phyloP scores from a whole-genome alignment of 2,113 vertebrate genomes.

The Forbesichthys papilliferus region DNA sequence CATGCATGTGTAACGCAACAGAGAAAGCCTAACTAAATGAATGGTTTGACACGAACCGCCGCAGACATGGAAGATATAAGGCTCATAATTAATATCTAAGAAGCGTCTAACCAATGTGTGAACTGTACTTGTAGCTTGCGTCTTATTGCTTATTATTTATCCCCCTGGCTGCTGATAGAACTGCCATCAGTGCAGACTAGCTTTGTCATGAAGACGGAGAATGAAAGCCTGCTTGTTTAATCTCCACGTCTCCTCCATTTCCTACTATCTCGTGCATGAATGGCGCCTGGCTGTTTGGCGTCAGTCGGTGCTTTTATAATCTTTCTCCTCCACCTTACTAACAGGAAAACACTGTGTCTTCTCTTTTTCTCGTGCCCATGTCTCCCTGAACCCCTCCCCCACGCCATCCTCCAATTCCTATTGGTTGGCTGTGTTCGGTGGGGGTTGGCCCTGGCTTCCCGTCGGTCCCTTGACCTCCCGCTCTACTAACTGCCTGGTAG shows the following conservation, averaged over 20 bases:
- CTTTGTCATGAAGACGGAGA: conserved; percentile 33
- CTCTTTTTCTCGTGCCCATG: conserved; percentile 16
- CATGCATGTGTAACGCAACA: background rate
- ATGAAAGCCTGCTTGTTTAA: conserved; percentile 43
- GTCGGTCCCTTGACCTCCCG: conserved; percentile 37
- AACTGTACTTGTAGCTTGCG: conserved; percentile 43
- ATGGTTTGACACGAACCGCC: background rate
- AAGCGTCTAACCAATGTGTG: conserved; percentile 18
- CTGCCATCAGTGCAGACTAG: conserved; percentile 26
- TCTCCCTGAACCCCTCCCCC: conserved; percentile 17
- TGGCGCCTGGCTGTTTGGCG: conserved; percentile 52
- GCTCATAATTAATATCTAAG: conserved; percentile 33
- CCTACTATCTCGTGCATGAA: conserved; percentile 49
- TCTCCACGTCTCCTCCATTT: conserved; percentile 47
- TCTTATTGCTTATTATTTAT: conserved; percentile 44
- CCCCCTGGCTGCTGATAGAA: conserved; percentile 28
- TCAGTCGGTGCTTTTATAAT: conserved; percentile 41
- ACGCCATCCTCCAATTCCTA: conserved; percentile 4
- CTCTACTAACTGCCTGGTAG: conserved; percentile 67
- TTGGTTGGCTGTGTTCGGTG: conserved; percentile 1
- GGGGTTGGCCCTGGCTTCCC: background rate
- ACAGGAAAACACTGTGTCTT: conserved; percentile 57
- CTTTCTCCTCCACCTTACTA: conserved; percentile 58
- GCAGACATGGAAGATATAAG: background rate
- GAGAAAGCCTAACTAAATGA: background rate